These are phyloP conservation scores for Thunnus albacares DNA, from an alignment of 2,797 vertebrate species.

Conservation along the genomic window DNA sequence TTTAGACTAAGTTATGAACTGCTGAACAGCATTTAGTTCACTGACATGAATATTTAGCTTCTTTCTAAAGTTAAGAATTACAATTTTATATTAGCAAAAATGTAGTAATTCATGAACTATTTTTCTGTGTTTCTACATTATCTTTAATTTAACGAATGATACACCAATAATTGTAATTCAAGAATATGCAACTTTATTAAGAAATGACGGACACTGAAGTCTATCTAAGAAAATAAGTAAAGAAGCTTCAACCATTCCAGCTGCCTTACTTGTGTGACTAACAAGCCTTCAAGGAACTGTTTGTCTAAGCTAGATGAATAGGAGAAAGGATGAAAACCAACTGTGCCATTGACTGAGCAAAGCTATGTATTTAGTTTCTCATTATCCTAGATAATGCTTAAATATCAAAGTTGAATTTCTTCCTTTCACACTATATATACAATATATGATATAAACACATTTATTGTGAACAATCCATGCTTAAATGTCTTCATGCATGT, in stretches of 20 bases:
- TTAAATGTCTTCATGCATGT: neutral
- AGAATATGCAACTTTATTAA: too few species aligned
- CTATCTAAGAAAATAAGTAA: neutral
- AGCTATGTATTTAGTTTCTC: neutral
- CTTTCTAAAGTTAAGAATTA: too few species aligned
- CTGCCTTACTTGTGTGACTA: neutral
- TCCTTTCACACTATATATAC: neutral
- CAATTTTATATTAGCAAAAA: too few species aligned
- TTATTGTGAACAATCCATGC: neutral
- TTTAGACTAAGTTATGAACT: too few species aligned
- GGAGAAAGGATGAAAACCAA: neutral
- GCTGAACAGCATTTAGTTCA: too few species aligned
- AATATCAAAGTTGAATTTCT: neutral
- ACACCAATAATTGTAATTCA: too few species aligned
- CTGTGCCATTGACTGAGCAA: neutral
- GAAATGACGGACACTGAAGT: too few species aligned
- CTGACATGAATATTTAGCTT: too few species aligned
- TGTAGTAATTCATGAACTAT: too few species aligned
- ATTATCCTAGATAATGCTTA: neutral
- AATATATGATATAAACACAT: neutral
- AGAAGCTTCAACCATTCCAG: neutral
- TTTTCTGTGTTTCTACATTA: too few species aligned
- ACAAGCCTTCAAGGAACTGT: neutral
- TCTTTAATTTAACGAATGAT: too few species aligned
- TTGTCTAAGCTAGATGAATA: neutral